phyloP scores from a whole-genome alignment of 1,140 invertebrate genomes.

The Drosophila chauvacae region DNA sequence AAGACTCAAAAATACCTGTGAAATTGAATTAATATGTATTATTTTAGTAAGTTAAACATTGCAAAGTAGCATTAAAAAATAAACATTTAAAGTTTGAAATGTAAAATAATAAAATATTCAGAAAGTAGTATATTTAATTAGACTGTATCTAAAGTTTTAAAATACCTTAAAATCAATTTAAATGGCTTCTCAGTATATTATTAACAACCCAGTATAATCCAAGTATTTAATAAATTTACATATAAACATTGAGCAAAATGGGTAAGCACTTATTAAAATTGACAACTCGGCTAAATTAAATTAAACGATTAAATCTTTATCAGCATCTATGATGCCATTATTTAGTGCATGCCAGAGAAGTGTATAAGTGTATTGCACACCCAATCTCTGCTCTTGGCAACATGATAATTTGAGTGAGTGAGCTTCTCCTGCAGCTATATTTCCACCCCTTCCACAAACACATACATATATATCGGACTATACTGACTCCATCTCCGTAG shows the following conservation, averaged over 20 bases:
- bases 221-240: neutral
- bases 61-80: too few species aligned
- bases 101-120: too few species aligned
- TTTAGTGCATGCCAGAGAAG: conserved; percentile 4
- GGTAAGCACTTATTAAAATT: neutral
- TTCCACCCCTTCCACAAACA: neutral
- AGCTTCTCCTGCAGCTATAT: conserved; percentile 14
- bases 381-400: conserved; percentile 8
- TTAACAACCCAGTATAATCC: too few species aligned
- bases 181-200: neutral
- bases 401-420: conserved; percentile 30
- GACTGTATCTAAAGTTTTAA: neutral
- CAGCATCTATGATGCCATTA: conserved; percentile 5
- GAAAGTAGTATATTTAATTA: neutral
- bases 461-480: neutral
- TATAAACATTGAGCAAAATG: neutral
- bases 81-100: too few species aligned
- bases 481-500: conserved; percentile 35
- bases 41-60: too few species aligned
- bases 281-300: conserved; percentile 1
- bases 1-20: neutral
- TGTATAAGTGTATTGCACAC: conserved; percentile 12
- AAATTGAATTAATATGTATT: neutral
- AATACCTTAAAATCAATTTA: neutral
- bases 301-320: conserved; percentile 3